Conservation (phyloP, 2,113 vertebrate species). For the Coracopsis vasa region DNA sequence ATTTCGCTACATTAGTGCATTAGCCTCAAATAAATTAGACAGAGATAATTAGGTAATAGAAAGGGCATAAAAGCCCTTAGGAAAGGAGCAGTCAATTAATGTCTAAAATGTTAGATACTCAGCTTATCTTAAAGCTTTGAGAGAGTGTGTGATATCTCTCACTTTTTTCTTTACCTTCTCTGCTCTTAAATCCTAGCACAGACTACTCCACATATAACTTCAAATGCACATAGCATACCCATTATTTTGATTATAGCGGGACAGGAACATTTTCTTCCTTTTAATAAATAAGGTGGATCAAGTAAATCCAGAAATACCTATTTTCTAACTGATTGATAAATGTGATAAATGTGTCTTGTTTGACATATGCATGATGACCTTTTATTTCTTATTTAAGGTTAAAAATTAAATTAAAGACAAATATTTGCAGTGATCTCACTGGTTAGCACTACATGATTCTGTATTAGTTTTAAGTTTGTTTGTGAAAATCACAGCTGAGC, state of each 20-base stretch:
- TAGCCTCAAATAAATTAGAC: not conserved
- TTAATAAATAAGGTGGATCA: not conserved
- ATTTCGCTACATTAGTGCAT: not conserved
- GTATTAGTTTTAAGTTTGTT: not conserved
- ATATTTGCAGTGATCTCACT: not conserved
- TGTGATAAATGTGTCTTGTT: not conserved
- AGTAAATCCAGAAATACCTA: not conserved
- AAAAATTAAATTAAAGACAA: not conserved
- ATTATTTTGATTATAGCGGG: not conserved
- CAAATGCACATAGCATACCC: not conserved
- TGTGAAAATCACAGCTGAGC: not conserved
- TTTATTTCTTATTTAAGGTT: not conserved
- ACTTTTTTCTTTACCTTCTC: not conserved
- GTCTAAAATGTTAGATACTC: not conserved
- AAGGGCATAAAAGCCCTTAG: not conserved
- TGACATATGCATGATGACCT: not conserved
- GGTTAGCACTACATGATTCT: not conserved
- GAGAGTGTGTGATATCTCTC: not conserved
- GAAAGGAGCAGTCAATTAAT: not conserved
- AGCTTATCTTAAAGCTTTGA: not conserved
- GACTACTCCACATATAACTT: not conserved
- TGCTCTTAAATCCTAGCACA: not conserved
- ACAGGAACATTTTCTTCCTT: not conserved
- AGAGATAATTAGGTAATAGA: not conserved
- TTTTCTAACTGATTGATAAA: not conserved